Evolutionary conservation across 1,140 invertebrate species (phyloP).

Genomic region (Drosophila pseudoobscura): DNA sequence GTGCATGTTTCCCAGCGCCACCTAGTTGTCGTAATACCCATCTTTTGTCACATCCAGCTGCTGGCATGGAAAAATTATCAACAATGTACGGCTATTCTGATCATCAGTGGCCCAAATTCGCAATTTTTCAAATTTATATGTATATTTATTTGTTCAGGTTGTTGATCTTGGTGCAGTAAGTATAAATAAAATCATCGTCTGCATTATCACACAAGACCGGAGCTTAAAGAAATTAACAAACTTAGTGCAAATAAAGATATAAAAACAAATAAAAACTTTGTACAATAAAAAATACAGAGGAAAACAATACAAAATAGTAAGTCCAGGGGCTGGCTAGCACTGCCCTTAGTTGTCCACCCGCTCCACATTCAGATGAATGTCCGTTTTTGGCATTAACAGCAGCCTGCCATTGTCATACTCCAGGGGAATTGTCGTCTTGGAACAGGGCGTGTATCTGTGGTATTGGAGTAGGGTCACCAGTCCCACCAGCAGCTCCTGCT

Average conservation of each 20-base stretch:
- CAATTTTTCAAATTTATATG: conserved; percentile 15
- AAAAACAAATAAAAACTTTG: conserved; percentile 45
- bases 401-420: conserved; percentile 83
- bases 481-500: conserved; percentile 86
- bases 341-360: conserved; percentile 25
- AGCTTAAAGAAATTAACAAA: conserved; percentile 42
- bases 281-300: conserved; percentile 42
- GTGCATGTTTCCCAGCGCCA: no score
- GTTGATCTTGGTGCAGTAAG: conserved; percentile 47
- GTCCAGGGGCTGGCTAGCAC: conserved; percentile 5
- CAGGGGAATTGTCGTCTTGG: conserved; percentile 78
- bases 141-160: conserved; percentile 62
- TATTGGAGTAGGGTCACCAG: conserved; percentile 82
- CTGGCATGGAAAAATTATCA: no score
- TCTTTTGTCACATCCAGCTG: no score
- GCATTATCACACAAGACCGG: conserved; percentile 69
- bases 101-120: no score
- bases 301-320: conserved; percentile 19
- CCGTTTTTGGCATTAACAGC: conserved; percentile 76
- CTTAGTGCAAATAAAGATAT: conserved; percentile 32
- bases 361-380: conserved; percentile 61
- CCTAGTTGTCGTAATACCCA: no score
- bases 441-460: conserved; percentile 67
- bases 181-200: conserved; percentile 49
- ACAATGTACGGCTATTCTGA: no score